Percentiles rank a stretch among this genome's conserved stretches.
phyloP scores from a whole-genome alignment of 2,888 invertebrate genomes.

The Aphodius sticticus region DNA sequence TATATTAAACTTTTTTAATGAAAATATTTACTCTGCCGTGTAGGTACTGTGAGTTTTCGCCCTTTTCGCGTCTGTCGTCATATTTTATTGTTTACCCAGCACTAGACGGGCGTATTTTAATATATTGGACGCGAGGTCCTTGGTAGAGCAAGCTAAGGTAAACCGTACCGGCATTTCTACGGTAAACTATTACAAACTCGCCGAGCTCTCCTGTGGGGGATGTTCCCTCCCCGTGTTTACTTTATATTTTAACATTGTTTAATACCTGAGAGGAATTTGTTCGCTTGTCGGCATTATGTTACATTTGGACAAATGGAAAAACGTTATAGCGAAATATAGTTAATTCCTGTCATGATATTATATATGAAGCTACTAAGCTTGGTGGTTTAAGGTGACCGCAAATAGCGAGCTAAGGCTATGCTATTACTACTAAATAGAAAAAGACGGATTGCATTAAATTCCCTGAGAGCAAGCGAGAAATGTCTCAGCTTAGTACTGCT shows the following conservation, averaged over 20 bases:
- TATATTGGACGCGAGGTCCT: neutral
- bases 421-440: too few species aligned
- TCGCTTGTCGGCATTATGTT: neutral
- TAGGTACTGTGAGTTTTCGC: neutral
- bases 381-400: too few species aligned
- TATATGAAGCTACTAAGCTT: too few species aligned
- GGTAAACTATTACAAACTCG: neutral
- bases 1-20: neutral
- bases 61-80: neutral
- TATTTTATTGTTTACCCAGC: neutral
- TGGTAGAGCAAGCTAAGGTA: neutral
- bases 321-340: neutral
- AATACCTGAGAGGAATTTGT: neutral
- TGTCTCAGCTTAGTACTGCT: too few species aligned
- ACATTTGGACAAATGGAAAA: neutral
- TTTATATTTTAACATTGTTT: neutral
- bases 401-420: too few species aligned
- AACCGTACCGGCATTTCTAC: neutral
- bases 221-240: neutral
- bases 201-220: neutral
- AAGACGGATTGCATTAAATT: too few species aligned
- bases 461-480: too few species aligned
- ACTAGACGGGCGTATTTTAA: neutral
- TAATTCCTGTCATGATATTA: neutral
- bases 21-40: neutral